Evolutionary conservation across 1,140 invertebrate species (phyloP), one percentile per base, ranked within the genome.

Genomic region (Panulirus ornatus): DNA sequence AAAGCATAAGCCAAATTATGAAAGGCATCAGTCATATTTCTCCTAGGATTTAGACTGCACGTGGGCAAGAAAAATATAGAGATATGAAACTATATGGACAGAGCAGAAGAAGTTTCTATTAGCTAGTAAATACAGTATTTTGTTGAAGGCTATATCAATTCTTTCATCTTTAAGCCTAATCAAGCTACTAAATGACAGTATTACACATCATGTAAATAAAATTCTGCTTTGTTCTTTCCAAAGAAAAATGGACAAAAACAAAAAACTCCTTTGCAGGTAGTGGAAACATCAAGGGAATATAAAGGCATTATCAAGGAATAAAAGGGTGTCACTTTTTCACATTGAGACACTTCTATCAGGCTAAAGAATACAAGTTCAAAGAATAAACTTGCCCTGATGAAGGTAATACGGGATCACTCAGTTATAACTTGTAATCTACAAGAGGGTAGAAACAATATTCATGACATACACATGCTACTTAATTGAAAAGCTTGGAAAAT

Each of bases 191-290:
- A 6, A 47, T 47, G 44, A 47, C 44, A 66, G 11, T 66, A 30
- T 27, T 66, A 30, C 5, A 47, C 5, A 47, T 22, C 27, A 22
- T 66, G 27, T 1, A 66, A 22, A 66, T 22, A 30, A 66, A 66
- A 66, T 66, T 66, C 58, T 66, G 78, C 58, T 54, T 34, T 81
- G 78, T 54, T 81, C 78, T 54, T 81, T 47, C 16, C 19, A 81
- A 79, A 36, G 34, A 44, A 47, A 47, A 75, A 81, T 30, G 47
- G 34, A 81, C 47, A 81, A 84, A 84, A 73, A 47, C n/a, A 30
- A 81, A 88, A 88, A 88, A 88, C 79, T 82, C 86, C 79, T 81
- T 73, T 82, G 76, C 86, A 88, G 86, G 86, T 88, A 88, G 78
- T 82, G 85, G 63, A 88, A 88, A 88, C 76, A 82, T 42, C 73